These are phyloP conservation scores for Synanceia verrucosa DNA, from an alignment of 2,797 vertebrate genomes.

Conservation along the genomic window DNA sequence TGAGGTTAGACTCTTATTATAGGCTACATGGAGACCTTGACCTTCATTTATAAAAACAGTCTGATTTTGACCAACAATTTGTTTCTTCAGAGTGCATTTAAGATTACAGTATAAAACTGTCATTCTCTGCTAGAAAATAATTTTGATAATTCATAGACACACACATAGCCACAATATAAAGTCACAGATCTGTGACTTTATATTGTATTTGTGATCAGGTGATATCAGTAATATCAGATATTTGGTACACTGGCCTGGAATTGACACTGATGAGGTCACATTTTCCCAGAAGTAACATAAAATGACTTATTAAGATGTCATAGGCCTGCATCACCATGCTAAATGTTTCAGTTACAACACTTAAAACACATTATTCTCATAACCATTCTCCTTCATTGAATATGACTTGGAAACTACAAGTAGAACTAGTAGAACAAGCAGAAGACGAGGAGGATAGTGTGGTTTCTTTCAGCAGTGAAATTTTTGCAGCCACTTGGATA, in stretches of 20 bases:
- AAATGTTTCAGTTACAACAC: neutral
- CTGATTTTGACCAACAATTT: slow-evolving; percentile 27
- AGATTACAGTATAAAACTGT: too few species aligned
- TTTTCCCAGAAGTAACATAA: slow-evolving; percentile 11
- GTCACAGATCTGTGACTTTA: too few species aligned
- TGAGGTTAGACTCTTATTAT: slow-evolving; percentile 31
- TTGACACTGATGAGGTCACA: slow-evolving; percentile 17
- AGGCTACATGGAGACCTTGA: slow-evolving; percentile 34
- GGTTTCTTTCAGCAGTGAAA: slow-evolving; percentile 22
- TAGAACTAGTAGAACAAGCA: too few species aligned
- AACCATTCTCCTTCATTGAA: neutral
- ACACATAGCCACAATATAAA: too few species aligned
- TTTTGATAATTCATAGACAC: slow-evolving; percentile 29
- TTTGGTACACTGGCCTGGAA: slow-evolving; percentile 2
- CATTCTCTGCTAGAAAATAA: too few species aligned
- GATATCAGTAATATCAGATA: neutral
- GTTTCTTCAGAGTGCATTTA: neutral
- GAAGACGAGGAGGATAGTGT: neutral
- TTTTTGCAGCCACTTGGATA: slow-evolving; percentile 9
- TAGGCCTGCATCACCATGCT: neutral
- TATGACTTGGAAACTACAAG: slow-evolving; percentile 4
- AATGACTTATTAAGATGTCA: neutral
- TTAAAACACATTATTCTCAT: slow-evolving; percentile 1
- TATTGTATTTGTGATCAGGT: neutral
- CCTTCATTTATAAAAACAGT: slow-evolving; percentile 31